phyloP scores from a whole-genome alignment of 2,113 vertebrate species.

The Paradoxurus hermaphroditus region DNA sequence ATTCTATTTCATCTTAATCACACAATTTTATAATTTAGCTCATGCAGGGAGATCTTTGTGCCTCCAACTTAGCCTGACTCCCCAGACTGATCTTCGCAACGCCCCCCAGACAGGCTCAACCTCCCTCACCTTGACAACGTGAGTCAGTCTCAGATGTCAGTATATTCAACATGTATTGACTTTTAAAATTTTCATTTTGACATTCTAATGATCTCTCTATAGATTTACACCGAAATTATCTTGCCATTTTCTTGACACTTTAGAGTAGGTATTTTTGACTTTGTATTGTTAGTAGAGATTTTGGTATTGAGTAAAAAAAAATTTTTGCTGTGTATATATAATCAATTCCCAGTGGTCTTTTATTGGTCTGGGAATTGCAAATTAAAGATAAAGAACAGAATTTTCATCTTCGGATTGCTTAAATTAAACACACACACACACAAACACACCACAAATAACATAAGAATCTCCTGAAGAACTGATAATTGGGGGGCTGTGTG shows the following conservation, averaged over 20 bases:
- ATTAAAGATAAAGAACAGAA: not conserved
- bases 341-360: not conserved
- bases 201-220: conserved; percentile 50
- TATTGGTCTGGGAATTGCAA: not conserved
- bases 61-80: not conserved
- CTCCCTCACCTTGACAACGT: not conserved
- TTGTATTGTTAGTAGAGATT: conserved; percentile 11
- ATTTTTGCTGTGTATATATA: not conserved
- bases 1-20: conserved; percentile 27
- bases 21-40: not conserved
- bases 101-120: not conserved
- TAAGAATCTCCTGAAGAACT: not conserved
- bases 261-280: not conserved
- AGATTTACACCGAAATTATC: conserved; percentile 35
- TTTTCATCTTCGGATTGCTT: not conserved
- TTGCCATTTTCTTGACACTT: not conserved
- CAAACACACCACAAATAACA: not conserved
- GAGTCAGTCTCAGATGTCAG: conserved; percentile 13
- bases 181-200: conserved; percentile 38
- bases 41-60: not conserved
- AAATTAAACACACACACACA: not conserved
- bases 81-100: not conserved
- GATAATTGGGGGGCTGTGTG: not conserved
- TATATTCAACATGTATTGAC: not conserved
- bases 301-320: not conserved